Evolutionary conservation across 2,113 vertebrate genomes (phyloP).

Genomic region (Cathartes aura): DNA sequence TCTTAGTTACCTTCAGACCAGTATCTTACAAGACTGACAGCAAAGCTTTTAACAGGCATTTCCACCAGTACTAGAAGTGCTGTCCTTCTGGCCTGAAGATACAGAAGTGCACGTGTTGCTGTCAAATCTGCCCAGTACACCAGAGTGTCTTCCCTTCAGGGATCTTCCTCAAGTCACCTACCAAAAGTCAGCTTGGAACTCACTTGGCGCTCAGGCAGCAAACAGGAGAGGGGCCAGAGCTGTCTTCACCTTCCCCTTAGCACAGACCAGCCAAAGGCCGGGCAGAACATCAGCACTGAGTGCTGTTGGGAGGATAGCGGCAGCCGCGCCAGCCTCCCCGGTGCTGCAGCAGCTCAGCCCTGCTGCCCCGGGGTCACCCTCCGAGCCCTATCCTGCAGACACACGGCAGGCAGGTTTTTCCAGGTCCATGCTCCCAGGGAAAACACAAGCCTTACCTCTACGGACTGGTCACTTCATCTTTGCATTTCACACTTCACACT

Average conservation of each 20-base stretch:
- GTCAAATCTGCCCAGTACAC: neutral
- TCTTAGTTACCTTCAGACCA: neutral
- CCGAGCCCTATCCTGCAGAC: neutral
- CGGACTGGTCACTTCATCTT: neutral
- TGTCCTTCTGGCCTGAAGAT: neutral
- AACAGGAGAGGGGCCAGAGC: neutral
- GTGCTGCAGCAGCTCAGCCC: neutral
- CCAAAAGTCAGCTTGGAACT: neutral
- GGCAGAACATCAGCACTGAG: neutral
- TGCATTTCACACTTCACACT: neutral
- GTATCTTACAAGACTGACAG: no score
- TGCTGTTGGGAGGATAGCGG: neutral
- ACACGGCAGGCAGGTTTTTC: neutral
- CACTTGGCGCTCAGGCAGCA: neutral
- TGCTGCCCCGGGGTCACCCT: neutral
- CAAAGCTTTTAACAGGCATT: neutral
- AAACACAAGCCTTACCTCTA: neutral
- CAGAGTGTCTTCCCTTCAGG: neutral
- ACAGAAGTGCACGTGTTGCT: accelerated
- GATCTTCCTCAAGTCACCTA: neutral
- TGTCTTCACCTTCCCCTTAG: neutral
- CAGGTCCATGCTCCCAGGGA: no score
- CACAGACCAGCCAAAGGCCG: neutral
- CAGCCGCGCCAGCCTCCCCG: no score
- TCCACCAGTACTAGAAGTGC: neutral